Conservation (phyloP, 2,888 invertebrate species). For the Balanococcus diminutus region DNA sequence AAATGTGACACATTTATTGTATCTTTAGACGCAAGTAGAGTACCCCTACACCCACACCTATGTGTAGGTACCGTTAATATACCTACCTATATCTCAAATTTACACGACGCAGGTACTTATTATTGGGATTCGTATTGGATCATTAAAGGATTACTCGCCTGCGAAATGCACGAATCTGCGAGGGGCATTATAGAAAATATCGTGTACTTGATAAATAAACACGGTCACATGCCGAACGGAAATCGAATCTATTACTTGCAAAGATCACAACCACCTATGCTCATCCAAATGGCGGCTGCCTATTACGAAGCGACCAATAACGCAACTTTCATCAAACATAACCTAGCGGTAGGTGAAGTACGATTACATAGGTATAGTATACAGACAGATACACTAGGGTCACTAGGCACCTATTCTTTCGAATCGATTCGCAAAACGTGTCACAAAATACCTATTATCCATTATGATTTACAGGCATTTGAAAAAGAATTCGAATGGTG, state of each 20-base stretch:
- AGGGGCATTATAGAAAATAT: constrained; percentile 75
- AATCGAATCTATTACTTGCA: constrained; percentile 77
- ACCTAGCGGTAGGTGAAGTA: constrained; percentile 64
- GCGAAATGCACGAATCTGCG: constrained; percentile 72
- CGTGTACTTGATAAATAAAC: constrained; percentile 69
- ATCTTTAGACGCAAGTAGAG: too few species aligned
- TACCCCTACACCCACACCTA: too few species aligned
- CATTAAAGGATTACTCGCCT: constrained; percentile 70
- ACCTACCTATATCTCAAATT: not conserved
- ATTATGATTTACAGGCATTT: constrained; percentile 60
- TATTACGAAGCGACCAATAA: constrained; percentile 74
- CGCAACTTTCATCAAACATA: constrained; percentile 67
- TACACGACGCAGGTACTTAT: constrained; percentile 63
- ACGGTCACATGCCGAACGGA: constrained; percentile 80
- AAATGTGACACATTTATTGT: too few species aligned
- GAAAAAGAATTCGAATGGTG: constrained; percentile 73
- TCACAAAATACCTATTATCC: too few species aligned
- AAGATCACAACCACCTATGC: constrained; percentile 74
- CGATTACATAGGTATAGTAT: not conserved
- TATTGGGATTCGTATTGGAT: constrained; percentile 93
- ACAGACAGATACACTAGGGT: too few species aligned
- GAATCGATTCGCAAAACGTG: too few species aligned
- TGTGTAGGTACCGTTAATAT: not conserved
- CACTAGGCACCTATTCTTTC: too few species aligned
- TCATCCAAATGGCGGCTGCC: constrained; percentile 73